A percentile compares a stretch with the other conserved stretches of the same genome.
Evolutionary conservation across 2,797 vertebrate species (phyloP).

Genomic region (Scomberomorus guttatus): DNA sequence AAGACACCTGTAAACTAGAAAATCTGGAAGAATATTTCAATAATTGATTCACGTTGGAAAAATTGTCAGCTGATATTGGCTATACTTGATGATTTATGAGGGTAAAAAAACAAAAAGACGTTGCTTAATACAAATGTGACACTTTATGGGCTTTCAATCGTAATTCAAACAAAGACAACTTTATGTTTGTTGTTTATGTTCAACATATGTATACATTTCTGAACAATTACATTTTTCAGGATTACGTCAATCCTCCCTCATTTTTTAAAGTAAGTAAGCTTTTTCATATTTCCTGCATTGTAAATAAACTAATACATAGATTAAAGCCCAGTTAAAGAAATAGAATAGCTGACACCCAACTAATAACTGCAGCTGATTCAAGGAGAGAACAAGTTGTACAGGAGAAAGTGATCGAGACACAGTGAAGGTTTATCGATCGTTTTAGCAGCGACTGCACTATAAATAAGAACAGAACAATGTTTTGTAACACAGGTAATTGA

Average conservation of each 20-base stretch:
- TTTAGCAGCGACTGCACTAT: too few species aligned
- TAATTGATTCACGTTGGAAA: conserved; percentile 17
- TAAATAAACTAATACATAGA: too few species aligned
- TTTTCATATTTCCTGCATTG: neutral
- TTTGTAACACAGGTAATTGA: too few species aligned
- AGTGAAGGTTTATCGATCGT: neutral
- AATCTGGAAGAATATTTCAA: conserved; percentile 17
- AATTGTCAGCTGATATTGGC: neutral
- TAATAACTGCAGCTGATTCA: neutral
- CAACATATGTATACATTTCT: neutral
- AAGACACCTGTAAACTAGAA: neutral
- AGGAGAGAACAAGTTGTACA: neutral
- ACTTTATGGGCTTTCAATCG: neutral
- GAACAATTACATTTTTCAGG: neutral
- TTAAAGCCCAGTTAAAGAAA: neutral
- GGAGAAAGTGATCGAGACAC: neutral
- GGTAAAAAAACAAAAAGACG: neutral
- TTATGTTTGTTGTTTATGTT: too few species aligned
- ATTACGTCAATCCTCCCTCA: neutral
- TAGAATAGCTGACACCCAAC: neutral
- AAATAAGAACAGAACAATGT: too few species aligned
- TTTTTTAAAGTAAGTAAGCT: neutral
- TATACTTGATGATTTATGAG: neutral
- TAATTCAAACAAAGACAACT: too few species aligned
- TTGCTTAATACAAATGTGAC: neutral